Base-by-base conservation (phyloP, 2,113 vertebrate genomes). In the Microtus montanus region DNA sequence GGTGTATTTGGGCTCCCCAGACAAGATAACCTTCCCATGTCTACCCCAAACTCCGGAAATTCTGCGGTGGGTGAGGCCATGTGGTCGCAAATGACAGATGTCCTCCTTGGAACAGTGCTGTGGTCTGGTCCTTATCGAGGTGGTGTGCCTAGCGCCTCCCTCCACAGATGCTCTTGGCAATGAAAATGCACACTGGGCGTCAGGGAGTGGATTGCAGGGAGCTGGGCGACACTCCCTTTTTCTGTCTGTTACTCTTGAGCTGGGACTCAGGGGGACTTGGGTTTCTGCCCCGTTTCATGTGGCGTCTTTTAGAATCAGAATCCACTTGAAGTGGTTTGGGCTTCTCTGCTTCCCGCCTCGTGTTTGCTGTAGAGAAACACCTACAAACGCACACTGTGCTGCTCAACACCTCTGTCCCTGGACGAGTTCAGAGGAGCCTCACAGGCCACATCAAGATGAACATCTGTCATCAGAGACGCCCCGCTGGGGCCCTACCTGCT, bases 241-340 rank as follows among this genome's bases (percentile, higher is more conserved):
- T 19, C 2, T 70, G 30, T 35, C 96, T 95, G 90, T 93, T 87
- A 35, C 88, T 95, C 94, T 92, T 84, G 96, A 92, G 96, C 93
- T 41, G 0, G 14, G 38, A 89, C 89, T 89, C 63, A 75, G 83
- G 96, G 96, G 96, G 97, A 89, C 96, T 98, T 96, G 79, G 97
- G 92, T 98, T 96, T 97, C 94, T 97, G 73, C 38, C n/a, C 63
- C 75, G 91, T 97, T 97, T 98, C 94, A 97, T 97, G 97, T 97
- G 97, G 97, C 78, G 3, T 63, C 96, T 98, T 97, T 98, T 94
- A 97, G 95, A 95, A 92, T 96, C 91, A 11, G 90, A 94, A 95
- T 95, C 93, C 93, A 97, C 97, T 98, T 98, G 97, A 98, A 98
- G 97, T 98, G 97, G 97, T 98, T 98, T 96, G 96, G 89, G 93